phyloP scores from a whole-genome alignment of 2,797 vertebrate genomes.

The Sebastiscus albofasciatus region DNA sequence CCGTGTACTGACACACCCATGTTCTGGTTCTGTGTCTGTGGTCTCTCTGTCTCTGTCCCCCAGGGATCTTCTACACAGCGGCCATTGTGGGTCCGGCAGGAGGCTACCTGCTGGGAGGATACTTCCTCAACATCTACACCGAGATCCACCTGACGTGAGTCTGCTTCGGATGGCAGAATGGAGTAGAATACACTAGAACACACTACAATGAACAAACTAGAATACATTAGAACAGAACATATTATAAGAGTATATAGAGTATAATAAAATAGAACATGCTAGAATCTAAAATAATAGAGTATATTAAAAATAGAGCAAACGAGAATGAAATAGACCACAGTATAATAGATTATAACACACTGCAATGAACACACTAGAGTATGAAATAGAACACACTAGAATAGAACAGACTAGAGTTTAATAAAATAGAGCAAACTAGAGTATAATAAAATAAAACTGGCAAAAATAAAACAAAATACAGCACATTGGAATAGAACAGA shows the following conservation, averaged over 20 bases:
- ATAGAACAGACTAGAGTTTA: too few relatives aligned
- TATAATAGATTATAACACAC: neutral
- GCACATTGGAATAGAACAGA: too few relatives aligned
- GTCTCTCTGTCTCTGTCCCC: slow-evolving; percentile 13
- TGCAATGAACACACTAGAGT: too few relatives aligned
- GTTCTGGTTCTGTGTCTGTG: slow-evolving; percentile 22
- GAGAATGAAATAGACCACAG: neutral
- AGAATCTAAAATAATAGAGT: neutral
- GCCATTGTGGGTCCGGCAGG: slow-evolving; percentile 95
- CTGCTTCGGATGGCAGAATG: neutral
- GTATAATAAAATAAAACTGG: too few relatives aligned
- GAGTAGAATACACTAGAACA: neutral
- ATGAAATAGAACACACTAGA: neutral
- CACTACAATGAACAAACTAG: neutral
- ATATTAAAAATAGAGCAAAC: neutral
- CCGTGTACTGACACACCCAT: slow-evolving; percentile 40
- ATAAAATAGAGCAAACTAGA: too few relatives aligned
- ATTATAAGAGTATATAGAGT: neutral
- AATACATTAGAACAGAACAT: neutral
- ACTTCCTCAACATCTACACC: slow-evolving; percentile 93
- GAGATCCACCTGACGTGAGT: slow-evolving; percentile 90
- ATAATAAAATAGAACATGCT: neutral
- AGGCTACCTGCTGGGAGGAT: slow-evolving; percentile 94
- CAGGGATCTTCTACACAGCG: slow-evolving; percentile 95
- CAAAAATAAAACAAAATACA: too few relatives aligned